These are phyloP conservation scores for Zosterops pallidus DNA, from an alignment of 2,113 vertebrate genomes.

Conservation along the genomic window DNA sequence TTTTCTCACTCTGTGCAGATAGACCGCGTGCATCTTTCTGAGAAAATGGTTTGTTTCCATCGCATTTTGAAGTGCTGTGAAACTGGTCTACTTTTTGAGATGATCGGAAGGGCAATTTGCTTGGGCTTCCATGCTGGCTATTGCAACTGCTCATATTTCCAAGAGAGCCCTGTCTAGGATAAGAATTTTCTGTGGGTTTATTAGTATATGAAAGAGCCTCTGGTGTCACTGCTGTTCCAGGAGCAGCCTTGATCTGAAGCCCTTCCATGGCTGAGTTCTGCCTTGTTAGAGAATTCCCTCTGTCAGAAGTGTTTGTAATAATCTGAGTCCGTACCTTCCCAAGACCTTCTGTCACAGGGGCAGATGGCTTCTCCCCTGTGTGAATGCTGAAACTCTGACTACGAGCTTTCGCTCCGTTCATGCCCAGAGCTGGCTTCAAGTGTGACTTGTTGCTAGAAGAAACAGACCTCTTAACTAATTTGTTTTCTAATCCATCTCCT, in stretches of 20 bases:
- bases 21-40: slow-evolving; percentile 63
- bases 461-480: slow-evolving; percentile 80
- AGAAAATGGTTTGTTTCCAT: slow-evolving; percentile 41
- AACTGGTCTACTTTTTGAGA: slow-evolving; percentile 65
- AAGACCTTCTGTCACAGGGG: slow-evolving; percentile 66
- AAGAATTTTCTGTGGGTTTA: slow-evolving; percentile 44
- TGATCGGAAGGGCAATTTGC: slow-evolving; percentile 73
- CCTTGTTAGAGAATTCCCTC: slow-evolving; percentile 84
- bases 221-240: not conserved
- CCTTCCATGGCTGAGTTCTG: slow-evolving; percentile 80
- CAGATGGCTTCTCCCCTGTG: slow-evolving; percentile 79
- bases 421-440: slow-evolving; percentile 88
- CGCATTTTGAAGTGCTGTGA: slow-evolving; percentile 33
- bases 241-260: slow-evolving; percentile 66
- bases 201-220: slow-evolving; percentile 59
- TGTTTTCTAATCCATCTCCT: slow-evolving; percentile 74
- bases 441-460: slow-evolving; percentile 84
- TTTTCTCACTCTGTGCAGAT: slow-evolving; percentile 47
- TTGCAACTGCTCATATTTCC: slow-evolving; percentile 69
- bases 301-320: slow-evolving; percentile 89
- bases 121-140: slow-evolving; percentile 75
- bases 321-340: slow-evolving; percentile 89
- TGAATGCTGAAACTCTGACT: slow-evolving; percentile 91
- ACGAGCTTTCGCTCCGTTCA: slow-evolving; percentile 92
- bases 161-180: slow-evolving; percentile 67